Conservation (phyloP, 2,888 invertebrate genomes). For the Thecophora atra region DNA sequence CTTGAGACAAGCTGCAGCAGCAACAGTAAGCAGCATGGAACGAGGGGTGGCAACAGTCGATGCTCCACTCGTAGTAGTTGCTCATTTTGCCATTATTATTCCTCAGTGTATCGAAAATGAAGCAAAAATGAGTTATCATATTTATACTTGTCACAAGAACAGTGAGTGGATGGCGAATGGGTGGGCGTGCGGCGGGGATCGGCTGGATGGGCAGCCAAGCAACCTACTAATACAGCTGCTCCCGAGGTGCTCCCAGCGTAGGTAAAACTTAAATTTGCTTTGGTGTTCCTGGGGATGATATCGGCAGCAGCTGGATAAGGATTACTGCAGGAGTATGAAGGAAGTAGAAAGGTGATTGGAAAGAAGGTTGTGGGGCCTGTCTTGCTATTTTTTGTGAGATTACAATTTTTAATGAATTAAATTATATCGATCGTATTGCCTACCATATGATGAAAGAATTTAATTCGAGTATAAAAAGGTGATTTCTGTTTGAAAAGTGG, state of each 20-base stretch:
- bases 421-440: too few species aligned
- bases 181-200: constrained; percentile 38
- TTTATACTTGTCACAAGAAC: constrained; percentile 41
- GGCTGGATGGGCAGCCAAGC: constrained; percentile 23
- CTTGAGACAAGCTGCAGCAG: constrained; percentile 54
- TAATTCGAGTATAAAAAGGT: too few species aligned
- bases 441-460: too few species aligned
- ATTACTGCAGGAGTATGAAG: too few species aligned
- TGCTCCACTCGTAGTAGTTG: constrained; percentile 53
- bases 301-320: not conserved
- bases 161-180: constrained; percentile 22
- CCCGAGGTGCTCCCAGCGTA: not conserved
- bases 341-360: too few species aligned
- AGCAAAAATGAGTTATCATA: constrained; percentile 64
- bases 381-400: too few species aligned
- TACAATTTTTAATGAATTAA: too few species aligned
- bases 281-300: not conserved
- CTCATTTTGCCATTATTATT: constrained; percentile 65
- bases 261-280: constrained; percentile 31
- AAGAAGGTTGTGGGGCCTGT: too few species aligned
- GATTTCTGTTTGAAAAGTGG: too few species aligned
- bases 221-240: not conserved
- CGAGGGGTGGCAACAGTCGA: not conserved
- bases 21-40: constrained; percentile 4
- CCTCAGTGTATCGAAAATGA: constrained; percentile 61